Percentiles rank a stretch among this genome's conserved stretches.
Evolutionary conservation across 1,140 invertebrate genomes (phyloP).

Genomic region (Ips nitidus): DNA sequence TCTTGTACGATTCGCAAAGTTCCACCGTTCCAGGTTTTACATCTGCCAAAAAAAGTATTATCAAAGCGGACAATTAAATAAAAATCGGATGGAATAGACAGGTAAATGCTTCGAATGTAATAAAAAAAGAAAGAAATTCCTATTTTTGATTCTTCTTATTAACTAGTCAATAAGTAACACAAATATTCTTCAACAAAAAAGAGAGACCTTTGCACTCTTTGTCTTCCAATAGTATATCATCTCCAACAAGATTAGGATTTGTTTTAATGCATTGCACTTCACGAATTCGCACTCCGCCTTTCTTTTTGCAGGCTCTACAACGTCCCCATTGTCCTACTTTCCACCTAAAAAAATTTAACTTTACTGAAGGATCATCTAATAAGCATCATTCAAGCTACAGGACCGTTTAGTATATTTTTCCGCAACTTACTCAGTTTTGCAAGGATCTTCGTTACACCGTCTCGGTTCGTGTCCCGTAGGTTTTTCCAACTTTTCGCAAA

Average conservation of each 20-base stretch:
- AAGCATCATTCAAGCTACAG: background rate
- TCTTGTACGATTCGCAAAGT: slow-evolving; percentile 50
- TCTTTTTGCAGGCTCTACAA: slow-evolving; percentile 55
- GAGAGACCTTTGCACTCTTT: slow-evolving; percentile 47
- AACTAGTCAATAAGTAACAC: no score
- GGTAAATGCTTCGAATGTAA: no score
- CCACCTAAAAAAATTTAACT: slow-evolving; percentile 50
- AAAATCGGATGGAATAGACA: no score
- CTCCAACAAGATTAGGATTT: slow-evolving; percentile 47
- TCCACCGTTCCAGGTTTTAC: slow-evolving; percentile 47
- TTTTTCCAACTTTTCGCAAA: slow-evolving; percentile 50
- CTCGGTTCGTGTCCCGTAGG: slow-evolving; percentile 48
- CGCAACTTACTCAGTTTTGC: slow-evolving; percentile 52
- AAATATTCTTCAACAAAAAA: background rate
- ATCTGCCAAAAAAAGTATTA: background rate
- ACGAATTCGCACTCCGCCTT: slow-evolving; percentile 51
- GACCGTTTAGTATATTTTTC: background rate
- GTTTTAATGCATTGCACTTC: slow-evolving; percentile 56
- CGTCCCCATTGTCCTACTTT: slow-evolving; percentile 56
- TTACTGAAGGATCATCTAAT: background rate
- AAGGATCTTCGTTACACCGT: slow-evolving; percentile 49
- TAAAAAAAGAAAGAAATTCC: background rate
- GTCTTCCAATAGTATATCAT: slow-evolving; percentile 54
- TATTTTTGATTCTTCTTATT: background rate
- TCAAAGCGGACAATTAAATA: background rate